Conservation (phyloP, 2,113 vertebrate genomes). For the Argyrosomus japonicus region DNA sequence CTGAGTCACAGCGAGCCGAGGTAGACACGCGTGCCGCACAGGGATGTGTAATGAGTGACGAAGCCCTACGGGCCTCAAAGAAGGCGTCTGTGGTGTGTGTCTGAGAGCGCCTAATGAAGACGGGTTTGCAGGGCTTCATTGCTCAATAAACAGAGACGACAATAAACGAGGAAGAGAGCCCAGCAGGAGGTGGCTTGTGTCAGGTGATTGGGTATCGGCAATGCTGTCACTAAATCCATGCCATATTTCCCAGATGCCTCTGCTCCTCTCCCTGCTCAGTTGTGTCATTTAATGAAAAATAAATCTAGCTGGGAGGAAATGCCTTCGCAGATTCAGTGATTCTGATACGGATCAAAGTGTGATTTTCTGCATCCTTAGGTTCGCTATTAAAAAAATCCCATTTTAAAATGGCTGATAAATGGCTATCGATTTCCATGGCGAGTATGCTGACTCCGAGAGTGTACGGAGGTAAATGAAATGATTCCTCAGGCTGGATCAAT, state of each 20-base stretch:
- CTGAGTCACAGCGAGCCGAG: background rate
- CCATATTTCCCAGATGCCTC: slow-evolving; percentile 45
- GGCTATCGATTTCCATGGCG: slow-evolving; percentile 62
- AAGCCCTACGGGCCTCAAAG: slow-evolving; percentile 29
- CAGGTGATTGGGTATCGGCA: slow-evolving; percentile 22
- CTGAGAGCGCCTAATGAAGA: slow-evolving; percentile 57
- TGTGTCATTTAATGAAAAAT: slow-evolving; percentile 45
- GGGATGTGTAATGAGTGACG: slow-evolving; percentile 47
- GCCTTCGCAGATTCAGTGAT: background rate
- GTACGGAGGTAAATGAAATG: slow-evolving; percentile 64
- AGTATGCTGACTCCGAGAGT: slow-evolving; percentile 51
- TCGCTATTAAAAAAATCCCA: slow-evolving; percentile 53
- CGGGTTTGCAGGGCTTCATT: slow-evolving; percentile 31
- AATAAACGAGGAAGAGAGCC: slow-evolving; percentile 22
- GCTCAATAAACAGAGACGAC: slow-evolving; percentile 62
- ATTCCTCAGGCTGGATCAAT: slow-evolving; percentile 74
- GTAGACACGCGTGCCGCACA: background rate
- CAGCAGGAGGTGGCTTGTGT: slow-evolving; percentile 25
- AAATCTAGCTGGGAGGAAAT: slow-evolving; percentile 31
- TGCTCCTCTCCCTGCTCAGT: slow-evolving; percentile 22
- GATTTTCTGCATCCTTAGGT: slow-evolving; percentile 74
- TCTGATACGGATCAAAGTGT: slow-evolving; percentile 56
- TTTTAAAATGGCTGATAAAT: slow-evolving; percentile 68
- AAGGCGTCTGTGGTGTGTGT: slow-evolving; percentile 5
- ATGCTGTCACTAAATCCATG: slow-evolving; percentile 46